Conservation (phyloP, 1,140 invertebrate species). For the Galleria mellonella region DNA sequence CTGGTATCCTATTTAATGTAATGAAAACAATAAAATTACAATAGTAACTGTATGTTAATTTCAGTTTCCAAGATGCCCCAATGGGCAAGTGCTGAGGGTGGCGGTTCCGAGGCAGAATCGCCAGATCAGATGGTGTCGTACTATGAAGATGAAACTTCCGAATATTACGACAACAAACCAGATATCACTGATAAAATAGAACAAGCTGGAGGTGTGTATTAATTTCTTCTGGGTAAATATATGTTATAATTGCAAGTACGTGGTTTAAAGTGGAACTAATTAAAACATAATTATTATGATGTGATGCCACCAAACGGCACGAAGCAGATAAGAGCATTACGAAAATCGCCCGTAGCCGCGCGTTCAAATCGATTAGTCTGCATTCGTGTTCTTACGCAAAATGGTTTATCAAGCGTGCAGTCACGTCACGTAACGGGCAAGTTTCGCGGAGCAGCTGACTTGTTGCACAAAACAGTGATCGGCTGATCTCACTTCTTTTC, state of each 20-base stretch:
- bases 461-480: slow-evolving; percentile 30
- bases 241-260: background rate
- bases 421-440: slow-evolving; percentile 51
- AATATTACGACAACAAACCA: slow-evolving; percentile 41
- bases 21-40: too few relatives aligned
- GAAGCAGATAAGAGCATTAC: slow-evolving; percentile 53
- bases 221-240: background rate
- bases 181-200: slow-evolving; percentile 49
- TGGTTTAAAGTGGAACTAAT: background rate
- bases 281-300: slow-evolving; percentile 21
- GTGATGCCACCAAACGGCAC: slow-evolving; percentile 24
- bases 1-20: too few relatives aligned
- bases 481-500: too few relatives aligned
- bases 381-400: slow-evolving; percentile 53
- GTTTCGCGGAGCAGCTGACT: slow-evolving; percentile 37
- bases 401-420: slow-evolving; percentile 52
- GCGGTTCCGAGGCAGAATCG: slow-evolving; percentile 41
- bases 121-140: slow-evolving; percentile 48
- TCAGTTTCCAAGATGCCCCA: slow-evolving; percentile 52
- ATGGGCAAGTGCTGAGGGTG: slow-evolving; percentile 47
- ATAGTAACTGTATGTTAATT: slow-evolving; percentile 9
- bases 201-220: slow-evolving; percentile 39
- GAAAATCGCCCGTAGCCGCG: slow-evolving; percentile 51
- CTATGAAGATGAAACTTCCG: slow-evolving; percentile 43
- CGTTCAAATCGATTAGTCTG: slow-evolving; percentile 64